Evolutionary conservation across 2,113 vertebrate genomes (phyloP), one percentile per base, ranked within the genome.

Genomic region (Thymallus thymallus): DNA sequence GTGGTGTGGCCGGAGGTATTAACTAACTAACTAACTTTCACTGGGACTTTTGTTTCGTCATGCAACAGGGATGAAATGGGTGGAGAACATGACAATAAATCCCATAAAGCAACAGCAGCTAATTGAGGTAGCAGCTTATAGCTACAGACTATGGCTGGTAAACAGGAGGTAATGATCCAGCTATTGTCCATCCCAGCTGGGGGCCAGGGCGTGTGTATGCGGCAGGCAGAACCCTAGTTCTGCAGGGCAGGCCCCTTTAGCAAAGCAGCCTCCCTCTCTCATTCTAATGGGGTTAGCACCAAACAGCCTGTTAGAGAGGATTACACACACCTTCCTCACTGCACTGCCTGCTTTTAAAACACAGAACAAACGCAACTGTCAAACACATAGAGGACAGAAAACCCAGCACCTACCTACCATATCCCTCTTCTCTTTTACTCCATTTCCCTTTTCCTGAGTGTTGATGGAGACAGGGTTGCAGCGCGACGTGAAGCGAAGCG

Each of bases 351-450:
- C 2, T 41, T 10, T 7, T 41, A n/a, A 22, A 7, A 68, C 18
- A 68, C 41, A 41, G 63, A 64, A 73, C 68, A 67, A 48, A 56
- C 22, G 74, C 32, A 69, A 71, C 72, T 75, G 76, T 78, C 79
- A 92, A 88, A 81, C 75, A 41, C 35, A 74, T 71, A 87, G 78
- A 84, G 77, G 78, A 85, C 41, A 79, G 80, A 76, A 79, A 86
- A 80, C 79, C 72, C 79, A 64, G 73, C 79, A 96, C 96, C 88
- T 91, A 98, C 96, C 96, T 91, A 98, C 96, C 96, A 91, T 92
- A 92, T 95, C n/a, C 92, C 81, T 91, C 88, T 87, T 18, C 48
- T 2, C 2, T 2, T 41, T 9, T 16, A 93, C 89, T 94, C 90
- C 91, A 92, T 94, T 86, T 41, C 16, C 81, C 90, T 77, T 72